Evolutionary conservation across 2,113 vertebrate genomes (phyloP).

Genomic region (Pica pica): DNA sequence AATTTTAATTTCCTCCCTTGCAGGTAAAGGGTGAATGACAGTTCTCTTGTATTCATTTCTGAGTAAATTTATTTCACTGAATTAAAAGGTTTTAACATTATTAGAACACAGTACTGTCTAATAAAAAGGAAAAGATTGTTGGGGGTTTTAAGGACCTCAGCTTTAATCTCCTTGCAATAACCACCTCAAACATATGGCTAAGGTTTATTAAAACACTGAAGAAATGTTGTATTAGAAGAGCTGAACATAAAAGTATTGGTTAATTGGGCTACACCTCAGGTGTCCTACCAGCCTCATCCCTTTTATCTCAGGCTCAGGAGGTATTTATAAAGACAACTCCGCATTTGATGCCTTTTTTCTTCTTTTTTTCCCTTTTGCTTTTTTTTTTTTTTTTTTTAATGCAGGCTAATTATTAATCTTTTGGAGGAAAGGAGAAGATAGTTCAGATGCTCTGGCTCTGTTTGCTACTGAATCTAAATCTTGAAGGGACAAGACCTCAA

Average conservation of each 20-base stretch:
- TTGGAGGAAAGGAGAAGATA: background rate
- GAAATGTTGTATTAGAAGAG: background rate
- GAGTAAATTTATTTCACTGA: slow-evolving; percentile 36
- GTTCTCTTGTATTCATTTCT: slow-evolving; percentile 13
- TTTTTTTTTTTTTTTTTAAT: background rate
- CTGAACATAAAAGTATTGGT: background rate
- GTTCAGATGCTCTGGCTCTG: background rate
- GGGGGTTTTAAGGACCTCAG: background rate
- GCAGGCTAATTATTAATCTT: background rate
- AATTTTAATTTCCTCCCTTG: slow-evolving; percentile 16
- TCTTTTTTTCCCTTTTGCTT: accelerated
- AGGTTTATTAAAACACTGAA: slow-evolving; percentile 27
- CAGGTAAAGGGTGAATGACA: slow-evolving; percentile 2
- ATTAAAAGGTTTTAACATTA: slow-evolving; percentile 42
- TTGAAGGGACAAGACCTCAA: background rate
- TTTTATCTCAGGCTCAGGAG: background rate
- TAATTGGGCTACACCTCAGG: slow-evolving; percentile 5
- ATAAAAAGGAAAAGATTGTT: background rate
- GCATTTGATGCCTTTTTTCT: background rate
- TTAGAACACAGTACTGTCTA: background rate
- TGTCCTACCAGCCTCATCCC: background rate
- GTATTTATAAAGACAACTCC: background rate
- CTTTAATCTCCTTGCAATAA: slow-evolving; percentile 38
- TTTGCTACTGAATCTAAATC: background rate
- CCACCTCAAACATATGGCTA: background rate